A percentile compares a stretch with the other conserved stretches of the same genome.
Conservation (phyloP, 2,888 invertebrate species). For the Noctua janthe region DNA sequence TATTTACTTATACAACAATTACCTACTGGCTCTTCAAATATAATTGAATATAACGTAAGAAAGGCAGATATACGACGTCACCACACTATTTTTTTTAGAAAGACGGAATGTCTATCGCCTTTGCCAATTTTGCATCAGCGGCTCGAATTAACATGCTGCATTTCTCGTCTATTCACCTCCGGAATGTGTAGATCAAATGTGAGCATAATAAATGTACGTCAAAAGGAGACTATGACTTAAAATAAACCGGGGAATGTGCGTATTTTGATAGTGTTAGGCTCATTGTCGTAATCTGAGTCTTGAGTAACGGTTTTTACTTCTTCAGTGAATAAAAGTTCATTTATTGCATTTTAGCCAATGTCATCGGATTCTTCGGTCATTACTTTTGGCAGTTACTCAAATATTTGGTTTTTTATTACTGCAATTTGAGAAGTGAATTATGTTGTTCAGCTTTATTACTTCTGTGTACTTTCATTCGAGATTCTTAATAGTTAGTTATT, state of each 20-base stretch:
- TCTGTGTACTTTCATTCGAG: not conserved
- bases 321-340: constrained; percentile 10
- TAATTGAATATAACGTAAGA: not conserved
- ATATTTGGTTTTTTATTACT: constrained; percentile 24
- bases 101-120: not conserved
- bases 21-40: constrained; percentile 15
- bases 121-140: constrained; percentile 25
- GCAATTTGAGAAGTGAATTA: not conserved
- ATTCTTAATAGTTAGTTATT: not conserved
- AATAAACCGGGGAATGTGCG: constrained; percentile 47
- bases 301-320: constrained; percentile 16
- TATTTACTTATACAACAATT: not conserved
- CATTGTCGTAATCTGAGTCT: constrained; percentile 24
- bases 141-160: not conserved
- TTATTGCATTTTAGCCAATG: constrained; percentile 1
- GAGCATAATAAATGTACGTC: constrained; percentile 9
- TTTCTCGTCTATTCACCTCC: constrained; percentile 11
- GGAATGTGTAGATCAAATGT: constrained; percentile 42
- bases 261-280: constrained; percentile 21
- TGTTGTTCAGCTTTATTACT: not conserved
- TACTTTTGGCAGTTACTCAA: constrained; percentile 28
- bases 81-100: not conserved
- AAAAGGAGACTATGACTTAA: constrained; percentile 35
- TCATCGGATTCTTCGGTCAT: constrained; percentile 5
- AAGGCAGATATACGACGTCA: not conserved